Evolutionary conservation across 2,113 vertebrate genomes (phyloP), one percentile per base, ranked within the genome.

Genomic region (Ahaetulla prasina): DNA sequence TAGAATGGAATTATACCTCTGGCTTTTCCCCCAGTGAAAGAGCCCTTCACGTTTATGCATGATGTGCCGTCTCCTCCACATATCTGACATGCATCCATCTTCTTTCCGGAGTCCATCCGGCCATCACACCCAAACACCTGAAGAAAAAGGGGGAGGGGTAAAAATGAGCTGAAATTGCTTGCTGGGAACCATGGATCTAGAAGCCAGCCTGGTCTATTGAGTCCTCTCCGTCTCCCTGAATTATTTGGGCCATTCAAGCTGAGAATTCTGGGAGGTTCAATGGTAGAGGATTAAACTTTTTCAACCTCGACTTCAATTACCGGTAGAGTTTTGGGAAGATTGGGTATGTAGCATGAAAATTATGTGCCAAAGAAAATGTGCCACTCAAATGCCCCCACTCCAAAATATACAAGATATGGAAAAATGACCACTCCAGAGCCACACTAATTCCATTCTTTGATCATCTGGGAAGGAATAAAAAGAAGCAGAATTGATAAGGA

Each of bases 91-190:
- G 92, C 95, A 35, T 99, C 99, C 94, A 92, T 84, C 80, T 88
- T 93, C 96, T 96, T 98, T 94, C 94, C 91, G 35, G 99, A 99
- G 50, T 96, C 97, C 98, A 99, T 96, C 94, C 94, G 96, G 80
- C 99, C 98, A 0, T 99, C 99, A 90, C 99, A 99, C 54, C 99
- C 99, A 0, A 99, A 99, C 1, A 95, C 95, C 99, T 99, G 96
- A 93, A 89, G 57, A 52, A 86, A 57, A 93, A 74, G 23, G 52
- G 3, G 7, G 20, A 16, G 10, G 92, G 55, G 4, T 55, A 14
- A 4, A 88, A 89, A 68, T 2, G 1, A 60, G 68, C 30, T 74
- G 50, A 1, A 35, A 23, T 60, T 16, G 10, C 18, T 43, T 20
- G 1, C 74, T 88, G n/a, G 43, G 92, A 91, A 60, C 85, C 43